These are phyloP conservation scores for Malacosoma neustria DNA, from an alignment of 2,888 invertebrate species.

Conservation along the genomic window DNA sequence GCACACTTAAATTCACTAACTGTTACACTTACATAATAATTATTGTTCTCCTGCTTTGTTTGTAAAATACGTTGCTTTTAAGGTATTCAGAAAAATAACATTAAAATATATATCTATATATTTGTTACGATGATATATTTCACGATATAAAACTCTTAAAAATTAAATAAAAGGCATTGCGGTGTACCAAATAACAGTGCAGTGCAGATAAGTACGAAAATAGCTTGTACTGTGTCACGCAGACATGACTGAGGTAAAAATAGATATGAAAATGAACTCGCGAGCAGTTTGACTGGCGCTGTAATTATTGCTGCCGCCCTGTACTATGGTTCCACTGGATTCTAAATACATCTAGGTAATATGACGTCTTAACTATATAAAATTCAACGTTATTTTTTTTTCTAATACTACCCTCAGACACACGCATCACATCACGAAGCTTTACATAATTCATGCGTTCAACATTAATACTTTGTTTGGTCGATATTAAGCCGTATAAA, in stretches of 20 bases:
- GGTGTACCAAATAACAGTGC: slow-evolving; percentile 72
- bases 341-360: too few species aligned
- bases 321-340: too few species aligned
- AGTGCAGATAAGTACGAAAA: slow-evolving; percentile 64
- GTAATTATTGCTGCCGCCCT: too few species aligned
- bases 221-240: slow-evolving; percentile 36
- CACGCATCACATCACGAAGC: too few species aligned
- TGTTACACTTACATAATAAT: slow-evolving; percentile 74
- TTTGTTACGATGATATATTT: slow-evolving; percentile 62
- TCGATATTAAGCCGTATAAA: too few species aligned
- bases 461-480: too few species aligned
- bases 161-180: slow-evolving; percentile 37
- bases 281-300: too few species aligned
- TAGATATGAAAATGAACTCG: too few species aligned
- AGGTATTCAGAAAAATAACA: slow-evolving; percentile 69
- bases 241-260: slow-evolving; percentile 68
- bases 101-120: slow-evolving; percentile 61
- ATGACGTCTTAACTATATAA: too few species aligned
- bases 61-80: slow-evolving; percentile 73
- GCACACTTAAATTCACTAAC: slow-evolving; percentile 75
- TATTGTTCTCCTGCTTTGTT: slow-evolving; percentile 74
- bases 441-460: too few species aligned
- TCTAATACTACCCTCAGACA: too few species aligned
- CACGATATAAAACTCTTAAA: slow-evolving; percentile 56
- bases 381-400: too few species aligned